Evolutionary conservation across 2,797 vertebrate genomes (phyloP).

Genomic region (Enteromius unitaeniatus): DNA sequence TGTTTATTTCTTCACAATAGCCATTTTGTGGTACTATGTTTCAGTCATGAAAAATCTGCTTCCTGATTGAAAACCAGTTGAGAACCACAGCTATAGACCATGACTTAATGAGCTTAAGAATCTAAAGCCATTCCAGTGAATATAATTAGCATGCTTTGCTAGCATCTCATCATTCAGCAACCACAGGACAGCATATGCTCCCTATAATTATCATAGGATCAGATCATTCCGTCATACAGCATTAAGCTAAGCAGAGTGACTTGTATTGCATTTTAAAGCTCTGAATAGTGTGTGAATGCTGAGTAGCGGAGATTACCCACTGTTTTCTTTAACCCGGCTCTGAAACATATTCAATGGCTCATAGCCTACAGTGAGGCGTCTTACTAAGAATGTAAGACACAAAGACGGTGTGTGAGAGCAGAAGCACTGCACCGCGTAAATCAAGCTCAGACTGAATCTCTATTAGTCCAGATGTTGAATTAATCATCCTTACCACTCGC

Average conservation of each 20-base stretch:
- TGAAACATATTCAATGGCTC: constrained; percentile 37
- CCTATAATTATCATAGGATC: constrained; percentile 59
- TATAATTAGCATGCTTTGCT: constrained; percentile 55
- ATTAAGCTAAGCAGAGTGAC: constrained; percentile 49
- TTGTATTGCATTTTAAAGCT: constrained; percentile 35
- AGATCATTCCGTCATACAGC: constrained; percentile 54
- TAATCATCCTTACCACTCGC: constrained; percentile 73
- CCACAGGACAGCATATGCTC: constrained; percentile 57
- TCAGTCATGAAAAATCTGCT: background rate
- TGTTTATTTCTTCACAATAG: background rate
- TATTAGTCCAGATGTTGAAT: constrained; percentile 80
- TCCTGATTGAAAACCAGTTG: constrained; percentile 20
- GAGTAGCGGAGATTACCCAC: constrained; percentile 30
- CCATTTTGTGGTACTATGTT: background rate
- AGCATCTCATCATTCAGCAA: constrained; percentile 55
- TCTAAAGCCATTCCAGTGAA: constrained; percentile 27
- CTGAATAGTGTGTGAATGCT: constrained; percentile 23
- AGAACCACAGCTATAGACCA: constrained; percentile 2
- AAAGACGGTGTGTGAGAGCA: constrained; percentile 54
- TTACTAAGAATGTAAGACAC: constrained; percentile 48
- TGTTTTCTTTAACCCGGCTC: constrained; percentile 36
- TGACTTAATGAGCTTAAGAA: constrained; percentile 30
- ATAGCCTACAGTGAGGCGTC: constrained; percentile 36
- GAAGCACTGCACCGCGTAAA: constrained; percentile 60
- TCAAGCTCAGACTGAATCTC: constrained; percentile 65